Percentiles rank a stretch among this genome's conserved stretches.
Conservation (phyloP, 2,113 vertebrate species). For the Syrrhaptes paradoxus region DNA sequence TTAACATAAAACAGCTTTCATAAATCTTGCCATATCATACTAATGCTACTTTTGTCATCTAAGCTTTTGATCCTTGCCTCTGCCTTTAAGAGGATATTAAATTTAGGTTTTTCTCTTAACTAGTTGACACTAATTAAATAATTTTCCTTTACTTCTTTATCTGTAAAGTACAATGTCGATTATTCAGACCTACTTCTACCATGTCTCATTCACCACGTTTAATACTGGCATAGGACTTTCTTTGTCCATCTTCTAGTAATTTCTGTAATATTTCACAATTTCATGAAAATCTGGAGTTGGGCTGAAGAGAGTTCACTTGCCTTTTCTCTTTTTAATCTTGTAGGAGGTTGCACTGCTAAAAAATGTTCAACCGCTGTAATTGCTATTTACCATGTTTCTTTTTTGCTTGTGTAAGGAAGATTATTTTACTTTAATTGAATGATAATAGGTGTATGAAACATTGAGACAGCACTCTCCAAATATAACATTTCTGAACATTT, state of each 20-base stretch:
- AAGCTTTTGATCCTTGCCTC: background rate
- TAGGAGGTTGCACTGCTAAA: background rate
- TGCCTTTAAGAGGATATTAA: background rate
- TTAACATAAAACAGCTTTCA: background rate
- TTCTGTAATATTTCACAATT: background rate
- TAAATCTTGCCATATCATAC: background rate
- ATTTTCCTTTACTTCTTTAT: background rate
- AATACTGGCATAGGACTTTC: background rate
- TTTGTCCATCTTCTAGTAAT: background rate
- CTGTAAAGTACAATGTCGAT: background rate
- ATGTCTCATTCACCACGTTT: background rate
- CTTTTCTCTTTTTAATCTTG: background rate
- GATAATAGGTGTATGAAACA: background rate
- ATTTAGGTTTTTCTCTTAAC: background rate
- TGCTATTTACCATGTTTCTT: background rate
- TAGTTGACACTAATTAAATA: background rate
- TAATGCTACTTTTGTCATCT: background rate
- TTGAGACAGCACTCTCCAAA: background rate
- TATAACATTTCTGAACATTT: background rate
- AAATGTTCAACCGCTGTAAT: background rate
- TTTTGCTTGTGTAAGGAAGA: background rate
- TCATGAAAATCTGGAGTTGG: background rate
- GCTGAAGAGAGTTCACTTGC: background rate
- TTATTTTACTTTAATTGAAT: background rate
- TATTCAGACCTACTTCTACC: background rate